phyloP scores from a whole-genome alignment of 1,140 invertebrate genomes.

The Hypothenemus hampei region DNA sequence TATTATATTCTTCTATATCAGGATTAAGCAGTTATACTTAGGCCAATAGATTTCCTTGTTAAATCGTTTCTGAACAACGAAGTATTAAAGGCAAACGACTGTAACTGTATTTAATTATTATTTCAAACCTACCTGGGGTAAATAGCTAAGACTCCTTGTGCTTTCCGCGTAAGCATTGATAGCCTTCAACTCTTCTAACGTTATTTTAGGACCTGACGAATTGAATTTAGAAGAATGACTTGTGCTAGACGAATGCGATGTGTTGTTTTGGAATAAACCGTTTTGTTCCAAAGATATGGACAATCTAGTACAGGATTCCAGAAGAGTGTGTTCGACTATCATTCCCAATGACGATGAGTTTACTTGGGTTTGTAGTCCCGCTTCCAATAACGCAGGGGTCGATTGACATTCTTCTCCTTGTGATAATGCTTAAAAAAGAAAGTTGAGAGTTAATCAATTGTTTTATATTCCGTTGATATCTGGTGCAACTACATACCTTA shows the following conservation, averaged over 20 bases:
- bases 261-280: conserved; percentile 61
- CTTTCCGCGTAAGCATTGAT: conserved; percentile 89
- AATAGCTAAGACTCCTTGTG: conserved; percentile 83
- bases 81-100: background rate
- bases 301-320: conserved; percentile 79
- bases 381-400: conserved; percentile 55
- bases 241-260: conserved; percentile 60
- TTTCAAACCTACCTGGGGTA: conserved; percentile 79
- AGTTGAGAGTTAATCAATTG: no score
- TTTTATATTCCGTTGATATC: no score
- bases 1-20: background rate
- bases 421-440: conserved; percentile 47
- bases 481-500: no score
- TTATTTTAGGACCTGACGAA: conserved; percentile 61
- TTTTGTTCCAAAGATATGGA: conserved; percentile 83
- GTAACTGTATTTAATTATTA: no score
- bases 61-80: background rate
- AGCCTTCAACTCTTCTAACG: conserved; percentile 73
- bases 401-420: conserved; percentile 77
- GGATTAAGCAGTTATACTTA: background rate
- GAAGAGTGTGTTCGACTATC: conserved; percentile 76
- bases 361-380: conserved; percentile 37
- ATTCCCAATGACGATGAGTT: conserved; percentile 63
- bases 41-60: background rate
- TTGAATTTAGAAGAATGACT: conserved; percentile 55